These are phyloP conservation scores for Litoditis marina DNA, from an alignment of 2,888 invertebrate species.

Conservation along the genomic window DNA sequence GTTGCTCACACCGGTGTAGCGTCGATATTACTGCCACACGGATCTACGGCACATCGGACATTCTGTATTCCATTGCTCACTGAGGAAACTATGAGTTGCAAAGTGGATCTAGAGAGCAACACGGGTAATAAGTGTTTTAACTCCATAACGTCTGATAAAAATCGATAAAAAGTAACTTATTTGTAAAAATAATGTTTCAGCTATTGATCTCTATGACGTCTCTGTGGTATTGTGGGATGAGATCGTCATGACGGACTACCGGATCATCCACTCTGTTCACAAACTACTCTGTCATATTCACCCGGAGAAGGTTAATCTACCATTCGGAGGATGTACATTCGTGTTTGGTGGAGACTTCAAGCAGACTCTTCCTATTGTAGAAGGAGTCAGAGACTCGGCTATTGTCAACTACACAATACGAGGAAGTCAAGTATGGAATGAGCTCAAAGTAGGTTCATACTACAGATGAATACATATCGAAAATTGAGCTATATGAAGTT, in stretches of 20 bases:
- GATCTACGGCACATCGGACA: slow-evolving; percentile 7
- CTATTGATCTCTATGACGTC: background rate
- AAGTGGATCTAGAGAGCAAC: background rate
- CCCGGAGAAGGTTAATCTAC: background rate
- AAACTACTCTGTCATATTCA: background rate
- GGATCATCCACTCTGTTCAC: slow-evolving; percentile 1
- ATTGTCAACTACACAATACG: background rate
- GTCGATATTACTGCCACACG: background rate
- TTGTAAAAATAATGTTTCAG: no score
- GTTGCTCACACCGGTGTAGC: slow-evolving; percentile 19
- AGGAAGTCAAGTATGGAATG: background rate
- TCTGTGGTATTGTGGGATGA: slow-evolving; percentile 11
- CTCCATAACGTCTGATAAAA: no score
- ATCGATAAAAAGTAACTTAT: no score
- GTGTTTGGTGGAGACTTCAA: background rate
- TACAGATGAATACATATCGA: no score
- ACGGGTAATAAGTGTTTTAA: no score
- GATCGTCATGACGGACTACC: slow-evolving; percentile 9
- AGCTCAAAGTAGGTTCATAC: background rate
- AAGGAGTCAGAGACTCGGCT: background rate
- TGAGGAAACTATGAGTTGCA: background rate
- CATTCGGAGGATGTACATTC: background rate
- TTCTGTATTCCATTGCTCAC: slow-evolving; percentile 8
- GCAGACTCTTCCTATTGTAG: slow-evolving; percentile 1
- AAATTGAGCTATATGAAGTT: no score